A percentile compares a stretch with the other conserved stretches of the same genome.
Evolutionary conservation across 2,113 vertebrate species (phyloP).

Genomic region (Oncorhynchus tshawytscha): DNA sequence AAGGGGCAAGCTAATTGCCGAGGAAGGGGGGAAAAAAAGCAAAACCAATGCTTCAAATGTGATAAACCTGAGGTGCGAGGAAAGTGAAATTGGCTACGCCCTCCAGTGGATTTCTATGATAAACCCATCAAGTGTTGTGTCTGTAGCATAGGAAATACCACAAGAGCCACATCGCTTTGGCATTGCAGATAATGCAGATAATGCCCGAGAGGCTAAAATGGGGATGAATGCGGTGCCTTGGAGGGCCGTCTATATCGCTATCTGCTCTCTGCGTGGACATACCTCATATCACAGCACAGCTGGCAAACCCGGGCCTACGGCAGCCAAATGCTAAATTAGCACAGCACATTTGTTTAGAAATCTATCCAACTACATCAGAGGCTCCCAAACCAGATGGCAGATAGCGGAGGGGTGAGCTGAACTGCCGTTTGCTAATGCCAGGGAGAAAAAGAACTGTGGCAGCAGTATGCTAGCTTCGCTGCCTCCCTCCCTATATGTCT

Average conservation of each 20-base stretch:
- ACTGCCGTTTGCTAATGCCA: constrained; percentile 33
- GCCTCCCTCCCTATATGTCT: constrained; percentile 17
- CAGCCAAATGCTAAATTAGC: constrained; percentile 56
- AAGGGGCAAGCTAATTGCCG: constrained; percentile 20
- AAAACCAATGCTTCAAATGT: background rate
- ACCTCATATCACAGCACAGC: constrained; percentile 42
- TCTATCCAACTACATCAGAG: constrained; percentile 46
- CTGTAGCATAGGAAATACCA: constrained; percentile 11
- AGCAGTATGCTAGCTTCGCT: background rate
- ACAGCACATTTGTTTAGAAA: constrained; percentile 56
- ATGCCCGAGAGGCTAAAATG: constrained; percentile 20
- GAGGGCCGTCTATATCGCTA: constrained; percentile 29
- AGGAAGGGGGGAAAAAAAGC: constrained; percentile 18
- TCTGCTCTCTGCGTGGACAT: constrained; percentile 26
- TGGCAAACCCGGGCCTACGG: constrained; percentile 37
- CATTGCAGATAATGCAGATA: constrained; percentile 15
- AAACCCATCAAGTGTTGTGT: constrained; percentile 38
- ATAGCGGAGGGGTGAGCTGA: constrained; percentile 35
- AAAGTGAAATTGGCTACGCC: constrained; percentile 24
- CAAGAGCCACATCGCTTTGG: constrained; percentile 14
- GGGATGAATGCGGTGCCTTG: constrained; percentile 22
- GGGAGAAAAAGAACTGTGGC: constrained; percentile 19
- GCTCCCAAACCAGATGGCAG: constrained; percentile 53
- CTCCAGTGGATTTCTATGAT: constrained; percentile 26
- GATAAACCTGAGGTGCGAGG: constrained; percentile 37